Conservation (phyloP, 30 jellyfish, hydroid and myxozoan species). For the Hydra vulgaris region DNA sequence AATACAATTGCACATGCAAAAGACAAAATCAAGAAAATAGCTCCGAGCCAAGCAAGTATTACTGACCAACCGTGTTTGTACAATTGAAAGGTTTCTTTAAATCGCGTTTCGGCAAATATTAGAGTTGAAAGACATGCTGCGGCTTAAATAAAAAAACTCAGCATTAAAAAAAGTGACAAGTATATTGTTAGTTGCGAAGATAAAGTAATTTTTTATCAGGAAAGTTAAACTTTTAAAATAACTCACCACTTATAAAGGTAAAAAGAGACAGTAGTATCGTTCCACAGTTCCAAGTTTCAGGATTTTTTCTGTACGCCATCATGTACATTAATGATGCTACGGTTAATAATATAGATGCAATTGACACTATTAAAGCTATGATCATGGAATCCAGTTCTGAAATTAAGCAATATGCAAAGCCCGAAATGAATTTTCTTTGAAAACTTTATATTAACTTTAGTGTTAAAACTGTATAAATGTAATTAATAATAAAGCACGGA, state of each 20-base stretch:
- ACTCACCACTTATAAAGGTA: conserved; percentile 16
- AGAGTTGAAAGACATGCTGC: conserved; percentile 13
- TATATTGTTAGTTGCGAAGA: too few relatives aligned
- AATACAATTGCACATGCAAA: neutral
- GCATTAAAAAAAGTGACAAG: conserved; percentile 10
- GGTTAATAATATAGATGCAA: neutral
- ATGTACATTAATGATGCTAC: conserved; percentile 1
- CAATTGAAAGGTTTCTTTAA: conserved; percentile 3
- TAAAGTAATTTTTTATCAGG: too few relatives aligned
- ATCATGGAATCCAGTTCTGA: conserved; percentile 16
- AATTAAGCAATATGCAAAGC: too few relatives aligned
- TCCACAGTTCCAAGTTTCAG: conserved; percentile 26
- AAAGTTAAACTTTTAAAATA: too few relatives aligned
- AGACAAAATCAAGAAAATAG: conserved; percentile 1
- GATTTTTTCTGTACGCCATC: conserved; percentile 7
- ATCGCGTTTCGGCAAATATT: conserved; percentile 11
- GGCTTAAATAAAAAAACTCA: conserved; percentile 7
- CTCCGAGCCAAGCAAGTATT: conserved; percentile 24
- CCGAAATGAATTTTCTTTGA: too few relatives aligned
- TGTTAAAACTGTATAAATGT: too few relatives aligned
- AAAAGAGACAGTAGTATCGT: conserved; percentile 7
- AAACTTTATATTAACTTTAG: too few relatives aligned
- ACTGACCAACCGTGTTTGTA: conserved; percentile 27
- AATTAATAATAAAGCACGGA: too few relatives aligned
- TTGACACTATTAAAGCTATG: conserved; percentile 15